Evolutionary conservation across 2,888 invertebrate species (phyloP), one percentile per base, ranked within the genome.

Genomic region (Selenia dentaria): DNA sequence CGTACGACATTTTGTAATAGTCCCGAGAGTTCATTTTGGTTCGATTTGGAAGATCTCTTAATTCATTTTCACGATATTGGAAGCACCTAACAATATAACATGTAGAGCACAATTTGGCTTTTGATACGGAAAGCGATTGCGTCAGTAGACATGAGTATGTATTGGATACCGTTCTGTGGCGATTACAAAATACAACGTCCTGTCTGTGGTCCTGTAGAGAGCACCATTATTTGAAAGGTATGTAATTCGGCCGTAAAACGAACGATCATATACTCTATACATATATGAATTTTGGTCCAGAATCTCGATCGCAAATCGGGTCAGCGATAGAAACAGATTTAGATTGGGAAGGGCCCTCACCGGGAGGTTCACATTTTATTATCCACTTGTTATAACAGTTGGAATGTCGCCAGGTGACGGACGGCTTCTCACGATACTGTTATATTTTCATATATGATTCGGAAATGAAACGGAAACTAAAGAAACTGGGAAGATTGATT

Each of bases 1-100:
- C 70, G 64, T 77, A 86, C 55, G 80, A 75, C 69, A 84, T 82
- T 73, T 85, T 83, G 64, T 86, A 86, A 62, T 81, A 86, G 54
- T 90, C 82, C 42, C 88, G 83, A 33, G 78, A 69, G 62, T 70
- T 81, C 89, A 90, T 90, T 74, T 70, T 79, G 59, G 28, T 16
- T 39, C 47, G 45, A 20, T 51, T 26, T 12, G 36, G 54, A 48
- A 31, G 40, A 51, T 54, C 8, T 39, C 12, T 40, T 56, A 58
- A 47, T 57, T 59, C 50, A 57, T 54, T 39, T 47, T 36, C 40
- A 40, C 18, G 41, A 63, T 64, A 60, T 56, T 58, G 52, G 56
- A 59, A 63, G 52, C 49, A 59, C 55, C 62, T 55, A 57, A 46
- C 62, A 39, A 41, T 48, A 35, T 47, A 44, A 46, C 41, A 12